A percentile compares a stretch with the other conserved stretches of the same genome.
phyloP scores from a whole-genome alignment of 2,888 invertebrate genomes.

The Ophioninae sp. region DNA sequence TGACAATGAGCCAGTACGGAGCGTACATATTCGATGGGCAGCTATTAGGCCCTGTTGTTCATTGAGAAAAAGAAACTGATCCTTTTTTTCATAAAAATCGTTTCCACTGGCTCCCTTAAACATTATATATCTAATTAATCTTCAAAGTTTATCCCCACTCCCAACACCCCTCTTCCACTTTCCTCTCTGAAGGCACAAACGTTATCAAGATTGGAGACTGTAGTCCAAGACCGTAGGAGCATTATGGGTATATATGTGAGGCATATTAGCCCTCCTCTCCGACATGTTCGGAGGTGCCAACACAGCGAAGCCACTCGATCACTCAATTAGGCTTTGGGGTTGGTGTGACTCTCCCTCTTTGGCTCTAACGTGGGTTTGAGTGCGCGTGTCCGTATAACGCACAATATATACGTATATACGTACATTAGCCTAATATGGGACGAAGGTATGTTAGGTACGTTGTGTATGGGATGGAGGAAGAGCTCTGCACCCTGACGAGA shows the following conservation, averaged over 20 bases:
- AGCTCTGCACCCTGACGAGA: constrained; percentile 39
- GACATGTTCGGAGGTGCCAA: constrained; percentile 72
- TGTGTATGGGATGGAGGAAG: constrained; percentile 57
- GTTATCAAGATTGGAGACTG: constrained; percentile 22
- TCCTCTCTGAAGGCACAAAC: background rate
- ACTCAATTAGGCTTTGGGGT: constrained; percentile 78
- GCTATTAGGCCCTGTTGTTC: background rate
- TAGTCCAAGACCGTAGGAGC: constrained; percentile 19
- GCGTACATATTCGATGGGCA: background rate
- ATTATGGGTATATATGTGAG: constrained; percentile 12
- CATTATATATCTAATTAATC: constrained; percentile 7
- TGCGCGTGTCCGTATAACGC: constrained; percentile 34
- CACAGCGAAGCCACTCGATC: constrained; percentile 77
- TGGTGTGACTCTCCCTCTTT: constrained; percentile 71
- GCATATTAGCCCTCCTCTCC: constrained; percentile 54
- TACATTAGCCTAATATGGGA: constrained; percentile 36
- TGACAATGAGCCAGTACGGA: background rate
- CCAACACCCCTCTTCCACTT: background rate
- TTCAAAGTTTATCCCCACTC: background rate
- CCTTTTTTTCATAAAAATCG: background rate
- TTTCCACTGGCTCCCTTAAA: background rate
- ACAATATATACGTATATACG: constrained; percentile 21
- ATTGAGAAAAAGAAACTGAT: constrained; percentile 4
- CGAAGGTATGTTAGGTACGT: constrained; percentile 36
- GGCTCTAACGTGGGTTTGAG: constrained; percentile 44